These are phyloP conservation scores for Scomber japonicus DNA, from an alignment of 2,113 vertebrate genomes.

Conservation along the genomic window DNA sequence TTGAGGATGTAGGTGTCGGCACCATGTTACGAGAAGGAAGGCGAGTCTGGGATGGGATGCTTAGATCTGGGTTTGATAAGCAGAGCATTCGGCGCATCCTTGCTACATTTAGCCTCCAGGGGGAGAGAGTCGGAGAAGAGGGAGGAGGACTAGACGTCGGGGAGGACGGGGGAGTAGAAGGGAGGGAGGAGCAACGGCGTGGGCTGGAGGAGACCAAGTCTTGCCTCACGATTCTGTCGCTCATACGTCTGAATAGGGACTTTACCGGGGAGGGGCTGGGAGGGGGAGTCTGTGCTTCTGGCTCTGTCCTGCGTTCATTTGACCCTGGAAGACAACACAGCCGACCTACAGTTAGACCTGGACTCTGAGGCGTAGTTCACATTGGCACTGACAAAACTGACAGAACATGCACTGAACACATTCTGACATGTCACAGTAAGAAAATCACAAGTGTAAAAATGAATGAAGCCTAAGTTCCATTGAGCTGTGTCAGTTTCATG, in stretches of 20 bases:
- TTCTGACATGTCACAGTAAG: no score
- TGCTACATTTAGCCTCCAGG: neutral
- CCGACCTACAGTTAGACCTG: slow-evolving; percentile 28
- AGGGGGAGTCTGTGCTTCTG: slow-evolving; percentile 21
- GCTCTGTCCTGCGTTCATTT: slow-evolving; percentile 33
- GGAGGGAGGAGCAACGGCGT: neutral
- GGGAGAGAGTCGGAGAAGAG: neutral
- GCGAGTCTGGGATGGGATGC: neutral
- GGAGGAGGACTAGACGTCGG: neutral
- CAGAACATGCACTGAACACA: neutral
- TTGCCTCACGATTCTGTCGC: slow-evolving; percentile 36
- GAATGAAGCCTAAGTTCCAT: no score
- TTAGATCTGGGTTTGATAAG: slow-evolving; percentile 19
- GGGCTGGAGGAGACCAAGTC: slow-evolving; percentile 2
- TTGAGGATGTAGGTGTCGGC: neutral
- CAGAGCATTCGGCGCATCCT: neutral
- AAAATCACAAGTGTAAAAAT: no score
- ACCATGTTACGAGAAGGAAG: neutral
- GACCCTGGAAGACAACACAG: slow-evolving; percentile 55
- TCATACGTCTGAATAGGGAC: slow-evolving; percentile 40
- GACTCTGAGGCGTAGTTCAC: neutral
- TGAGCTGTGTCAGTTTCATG: no score
- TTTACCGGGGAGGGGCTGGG: slow-evolving; percentile 6
- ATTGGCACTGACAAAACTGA: neutral
- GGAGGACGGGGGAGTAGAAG: slow-evolving; percentile 15